Base-by-base conservation (phyloP, 2,888 invertebrate species). In the Geotrupes spiniger region DNA sequence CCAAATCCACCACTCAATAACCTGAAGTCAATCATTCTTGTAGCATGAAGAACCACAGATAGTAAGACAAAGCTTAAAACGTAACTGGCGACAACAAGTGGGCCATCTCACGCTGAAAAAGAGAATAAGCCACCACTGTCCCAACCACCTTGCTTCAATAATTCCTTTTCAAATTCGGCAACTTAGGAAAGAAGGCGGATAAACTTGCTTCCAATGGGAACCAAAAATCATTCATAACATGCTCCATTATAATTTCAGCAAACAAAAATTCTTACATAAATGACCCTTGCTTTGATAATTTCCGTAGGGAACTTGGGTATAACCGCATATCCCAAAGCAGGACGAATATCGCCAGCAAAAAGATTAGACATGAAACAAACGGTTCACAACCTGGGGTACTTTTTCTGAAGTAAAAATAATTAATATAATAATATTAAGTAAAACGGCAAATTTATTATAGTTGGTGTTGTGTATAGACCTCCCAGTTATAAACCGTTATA, bases 181-280 rank as follows among this genome's bases (percentile, higher is more conserved):
- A 65, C 45, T 54, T 57, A 0, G 63, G 61, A 4, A 67, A 33
- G 9, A 57, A 42, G 2, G 51, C 45, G 11, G 65, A 51, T 12
- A 63, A 41, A 2, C 50, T 57, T 2, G 54, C 51, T 57, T 73
- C 71, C 36, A 73, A 46, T 3, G 71, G 71, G 46, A 66, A 67
- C 73, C 72, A 73, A 49, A 73, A 72, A 37, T 69, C 65, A 2
- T 60, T 60, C 53, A 69, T 60, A 9, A 70, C 57, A 28, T 62
- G 56, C 59, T 73, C 71, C 54, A 70, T 63, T 14, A 69, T 27
- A 36, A 69, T 66, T n/a, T 61, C 51, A 1, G 64, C 55, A 4
- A 63, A 47, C 6, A 68, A 41, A 48, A 67, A 67, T 69, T 70
- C 64, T 15, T 66, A 40, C 15, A 64, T 17, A 12, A 45, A 53